These are phyloP conservation scores for Nyctibius grandis DNA, from an alignment of 2,797 vertebrate genomes.

Conservation along the genomic window DNA sequence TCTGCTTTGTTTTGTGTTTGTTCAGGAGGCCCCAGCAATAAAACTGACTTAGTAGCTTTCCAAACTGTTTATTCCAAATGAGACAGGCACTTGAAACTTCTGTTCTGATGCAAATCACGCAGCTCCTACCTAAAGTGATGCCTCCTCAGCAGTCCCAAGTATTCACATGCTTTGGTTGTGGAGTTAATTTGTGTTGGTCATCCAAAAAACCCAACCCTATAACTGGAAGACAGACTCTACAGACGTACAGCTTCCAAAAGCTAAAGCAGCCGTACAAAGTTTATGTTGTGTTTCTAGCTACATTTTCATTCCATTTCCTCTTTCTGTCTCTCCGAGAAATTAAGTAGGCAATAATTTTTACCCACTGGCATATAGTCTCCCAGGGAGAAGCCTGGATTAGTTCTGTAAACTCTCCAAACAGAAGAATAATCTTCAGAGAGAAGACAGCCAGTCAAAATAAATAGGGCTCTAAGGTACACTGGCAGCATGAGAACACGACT, in stretches of 20 bases:
- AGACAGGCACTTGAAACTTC: neutral
- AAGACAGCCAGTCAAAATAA: constrained; percentile 32
- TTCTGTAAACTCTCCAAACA: neutral
- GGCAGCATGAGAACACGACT: neutral
- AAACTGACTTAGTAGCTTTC: neutral
- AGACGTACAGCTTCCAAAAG: neutral
- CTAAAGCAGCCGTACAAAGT: neutral
- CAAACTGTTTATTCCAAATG: neutral
- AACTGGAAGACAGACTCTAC: neutral
- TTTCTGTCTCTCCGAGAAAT: neutral
- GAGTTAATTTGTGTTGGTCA: neutral
- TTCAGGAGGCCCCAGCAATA: neutral
- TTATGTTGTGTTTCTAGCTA: neutral
- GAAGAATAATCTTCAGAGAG: neutral
- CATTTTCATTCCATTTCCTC: neutral
- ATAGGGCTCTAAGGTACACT: neutral
- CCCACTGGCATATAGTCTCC: neutral
- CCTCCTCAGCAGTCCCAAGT: neutral
- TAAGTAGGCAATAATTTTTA: constrained; percentile 2
- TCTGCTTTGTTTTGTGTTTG: neutral
- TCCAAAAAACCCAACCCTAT: neutral
- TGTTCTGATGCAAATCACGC: neutral
- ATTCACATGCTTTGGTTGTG: neutral
- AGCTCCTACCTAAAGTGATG: neutral
- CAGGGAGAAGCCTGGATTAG: neutral